Base-by-base conservation (phyloP, 1,140 invertebrate species). In the Drosophila ohnishii region DNA sequence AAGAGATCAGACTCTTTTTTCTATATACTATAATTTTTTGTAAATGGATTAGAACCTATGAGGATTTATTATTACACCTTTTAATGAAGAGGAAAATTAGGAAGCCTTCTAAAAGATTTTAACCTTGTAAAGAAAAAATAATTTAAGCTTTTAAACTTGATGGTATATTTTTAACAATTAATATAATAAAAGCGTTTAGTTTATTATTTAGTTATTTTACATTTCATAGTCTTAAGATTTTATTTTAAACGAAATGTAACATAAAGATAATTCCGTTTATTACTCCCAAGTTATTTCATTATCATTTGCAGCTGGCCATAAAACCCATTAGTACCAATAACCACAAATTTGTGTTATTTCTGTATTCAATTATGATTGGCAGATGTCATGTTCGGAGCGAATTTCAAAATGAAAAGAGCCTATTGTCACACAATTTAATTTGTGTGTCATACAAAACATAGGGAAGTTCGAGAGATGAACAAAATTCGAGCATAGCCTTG, bases 401-500 rank as follows among this genome's bases (percentile, higher is more conserved):
- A n/a, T 63, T 63, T 32, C 11, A 32, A 40, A 56, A n/a, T 40
- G 19, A 60, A 25, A 35, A 40, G 8, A 40, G 35, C n/a, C 61
- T 25, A 42, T 60, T 63, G 61, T 42, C 61, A 63, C 55, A 60
- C 55, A 42, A 42, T 63, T 63, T 32, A 40, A 60, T 37, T 61
- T 39, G 50, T 37, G 60, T 37, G 60, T 30, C 35, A 30, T 16
- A 19, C 14, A 34, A 25, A 16, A 30, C 60, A 63, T 63, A 19
- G 28, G 56, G 56, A 63, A 63, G 55, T 66, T 64, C n/a, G 25
- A 48, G 63, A 32, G 57, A 59, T 64, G 47, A 30, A 64, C 60
- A 40, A 39, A 63, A 51, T 42, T 48, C 19, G 45, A 28, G 19
- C 37, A 51, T 50, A 69, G 65, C 47, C 75, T 86, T 86, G 83